Conservation (phyloP, 2,113 vertebrate species). For the Etheostoma cragini region DNA sequence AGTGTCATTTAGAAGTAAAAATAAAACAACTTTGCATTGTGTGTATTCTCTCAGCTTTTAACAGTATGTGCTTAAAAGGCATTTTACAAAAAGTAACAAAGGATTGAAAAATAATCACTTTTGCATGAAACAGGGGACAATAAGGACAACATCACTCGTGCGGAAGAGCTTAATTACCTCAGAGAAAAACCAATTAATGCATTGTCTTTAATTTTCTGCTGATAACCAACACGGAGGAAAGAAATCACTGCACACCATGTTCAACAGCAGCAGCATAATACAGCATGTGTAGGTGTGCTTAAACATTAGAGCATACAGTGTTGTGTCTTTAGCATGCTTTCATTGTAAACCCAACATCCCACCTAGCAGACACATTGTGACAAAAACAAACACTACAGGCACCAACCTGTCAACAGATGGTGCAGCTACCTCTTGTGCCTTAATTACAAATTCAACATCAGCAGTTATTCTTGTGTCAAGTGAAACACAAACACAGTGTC, state of each 20-base stretch:
- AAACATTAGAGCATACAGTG: neutral
- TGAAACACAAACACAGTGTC: constrained; percentile 69
- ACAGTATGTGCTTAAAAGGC: constrained; percentile 49
- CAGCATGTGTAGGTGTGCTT: constrained; percentile 31
- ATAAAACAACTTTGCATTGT: constrained; percentile 47
- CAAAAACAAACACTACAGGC: constrained; percentile 43
- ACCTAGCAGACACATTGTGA: constrained; percentile 30
- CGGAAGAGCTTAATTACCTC: constrained; percentile 76
- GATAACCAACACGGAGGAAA: constrained; percentile 43
- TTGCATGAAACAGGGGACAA: constrained; percentile 67
- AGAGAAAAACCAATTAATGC: constrained; percentile 75
- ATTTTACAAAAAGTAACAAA: constrained; percentile 65
- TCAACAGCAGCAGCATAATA: constrained; percentile 35
- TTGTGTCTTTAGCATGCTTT: constrained; percentile 21
- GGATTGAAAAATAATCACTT: constrained; percentile 59
- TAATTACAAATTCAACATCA: constrained; percentile 76
- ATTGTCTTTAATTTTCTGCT: constrained; percentile 69
- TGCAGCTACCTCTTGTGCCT: constrained; percentile 57
- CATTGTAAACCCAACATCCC: constrained; percentile 21
- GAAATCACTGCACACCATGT: constrained; percentile 44
- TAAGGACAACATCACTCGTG: constrained; percentile 68
- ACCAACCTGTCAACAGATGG: constrained; percentile 65
- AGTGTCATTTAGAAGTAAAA: constrained; percentile 54
- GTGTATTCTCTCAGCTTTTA: constrained; percentile 38
- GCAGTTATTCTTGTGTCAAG: constrained; percentile 64